phyloP scores from a whole-genome alignment of 2,888 invertebrate species.

The Lepidonotus clava region DNA sequence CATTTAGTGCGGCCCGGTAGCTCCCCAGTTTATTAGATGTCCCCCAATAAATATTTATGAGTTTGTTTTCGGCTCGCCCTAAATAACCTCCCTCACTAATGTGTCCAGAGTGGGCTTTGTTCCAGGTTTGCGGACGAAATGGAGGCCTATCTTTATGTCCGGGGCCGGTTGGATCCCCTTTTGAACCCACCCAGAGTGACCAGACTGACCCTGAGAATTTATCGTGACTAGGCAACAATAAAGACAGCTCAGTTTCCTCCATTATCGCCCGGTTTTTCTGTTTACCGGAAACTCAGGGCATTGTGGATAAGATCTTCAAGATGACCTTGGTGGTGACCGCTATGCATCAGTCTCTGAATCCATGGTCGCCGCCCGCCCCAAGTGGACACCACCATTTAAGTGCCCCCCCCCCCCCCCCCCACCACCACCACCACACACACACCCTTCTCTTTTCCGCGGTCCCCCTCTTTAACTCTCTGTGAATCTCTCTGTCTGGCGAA shows the following conservation, averaged over 20 bases:
- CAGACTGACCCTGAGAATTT: neutral
- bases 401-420: neutral
- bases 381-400: neutral
- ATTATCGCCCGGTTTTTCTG: slow-evolving; percentile 8
- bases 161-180: neutral
- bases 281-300: neutral
- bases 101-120: no score
- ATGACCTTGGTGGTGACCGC: slow-evolving; percentile 5
- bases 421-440: neutral
- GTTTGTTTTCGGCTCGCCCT: no score
- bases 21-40: no score
- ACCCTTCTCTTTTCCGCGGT: neutral
- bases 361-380: neutral
- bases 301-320: slow-evolving; percentile 8
- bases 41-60: no score
- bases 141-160: neutral
- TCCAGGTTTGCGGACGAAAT: neutral
- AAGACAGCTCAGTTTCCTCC: neutral
- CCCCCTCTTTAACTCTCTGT: neutral
- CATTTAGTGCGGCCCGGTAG: no score
- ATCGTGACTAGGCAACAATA: slow-evolving; percentile 8
- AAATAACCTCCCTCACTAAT: no score
- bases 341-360: slow-evolving; percentile 7
- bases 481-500: neutral
- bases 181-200: neutral